Evolutionary conservation across 2,888 invertebrate genomes (phyloP).

Genomic region (Lasioglossum morio): DNA sequence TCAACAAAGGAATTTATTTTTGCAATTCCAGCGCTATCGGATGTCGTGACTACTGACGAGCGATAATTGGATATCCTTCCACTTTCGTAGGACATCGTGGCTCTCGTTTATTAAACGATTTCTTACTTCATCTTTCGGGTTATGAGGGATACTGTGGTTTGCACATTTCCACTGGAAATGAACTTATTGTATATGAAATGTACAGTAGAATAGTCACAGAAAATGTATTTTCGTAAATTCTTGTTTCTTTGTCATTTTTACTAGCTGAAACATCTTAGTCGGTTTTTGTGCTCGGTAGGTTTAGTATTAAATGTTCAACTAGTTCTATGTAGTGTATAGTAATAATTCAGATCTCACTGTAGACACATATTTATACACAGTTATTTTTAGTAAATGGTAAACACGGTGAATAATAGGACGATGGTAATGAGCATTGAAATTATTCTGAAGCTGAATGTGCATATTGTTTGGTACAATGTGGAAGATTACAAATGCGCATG

Average conservation of each 20-base stretch:
- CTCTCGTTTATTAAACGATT: conserved; percentile 20
- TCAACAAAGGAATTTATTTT: conserved; percentile 49
- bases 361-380: too few relatives aligned
- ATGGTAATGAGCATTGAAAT: conserved; percentile 52
- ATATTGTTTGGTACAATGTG: conserved; percentile 68
- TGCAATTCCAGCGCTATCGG: conserved; percentile 52
- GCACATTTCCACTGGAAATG: not conserved
- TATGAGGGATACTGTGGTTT: not conserved
- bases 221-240: too few relatives aligned
- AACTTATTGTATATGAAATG: too few relatives aligned
- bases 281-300: too few relatives aligned
- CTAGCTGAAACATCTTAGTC: too few relatives aligned
- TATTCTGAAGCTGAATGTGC: conserved; percentile 45
- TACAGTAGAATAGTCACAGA: too few relatives aligned
- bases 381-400: conserved; percentile 47
- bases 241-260: too few relatives aligned
- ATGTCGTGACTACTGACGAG: conserved; percentile 64
- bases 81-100: conserved; percentile 10
- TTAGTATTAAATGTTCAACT: too few relatives aligned
- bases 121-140: not conserved
- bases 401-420: conserved; percentile 34
- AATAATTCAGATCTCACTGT: too few relatives aligned
- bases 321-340: too few relatives aligned
- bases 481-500: conserved; percentile 72
- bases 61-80: conserved; percentile 65